Base-by-base conservation (phyloP, 2,888 invertebrate species). In the Lutraria lutraria region DNA sequence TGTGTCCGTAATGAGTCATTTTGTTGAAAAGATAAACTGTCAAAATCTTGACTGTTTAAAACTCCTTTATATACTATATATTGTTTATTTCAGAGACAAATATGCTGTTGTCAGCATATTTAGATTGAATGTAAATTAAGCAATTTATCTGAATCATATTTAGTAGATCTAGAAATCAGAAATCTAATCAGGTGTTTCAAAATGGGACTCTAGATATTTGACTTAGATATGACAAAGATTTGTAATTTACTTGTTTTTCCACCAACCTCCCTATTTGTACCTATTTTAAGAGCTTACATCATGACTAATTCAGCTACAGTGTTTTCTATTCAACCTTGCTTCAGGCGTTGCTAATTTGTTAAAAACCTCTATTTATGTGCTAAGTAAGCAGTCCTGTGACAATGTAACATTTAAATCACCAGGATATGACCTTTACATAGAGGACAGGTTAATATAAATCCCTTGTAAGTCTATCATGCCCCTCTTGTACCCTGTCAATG, bases 1-100 rank as follows among this genome's bases (percentile, higher is more conserved):
- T 68, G 68, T 84, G 84, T 84, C 84, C 31, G 10, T 29, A 16
- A 72, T 84, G 84, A 84, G 72, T 84, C 84, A 84, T 21, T 16
- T 16, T 56, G 31, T 60, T 29, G 72, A 29, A 8, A 60, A 60
- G 13, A 72, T 13, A 72, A 25, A 13, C 12, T 12, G 31, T 72
- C 72, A 8, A 13, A 72, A n/a, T 72, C 13, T 72, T n/a, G 72
- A 72, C 72, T 25, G 12, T 72, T 68, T 29, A 72, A 72, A 29
- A 3, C 16, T 72, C 0, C 16, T 29, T 72, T 29, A 72, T 72
- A 13, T 29, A 72, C 31, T 25, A 3, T 15, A n/a, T n/a, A 72
- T 72, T 72, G 10, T 72, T 16, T 56, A 15, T 72, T 72, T 72
- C 15, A 25, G 25, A 25, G 72, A 31, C 31, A 29, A 72, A 29